These are phyloP conservation scores for Apteryx owenii DNA, from an alignment of 2,113 vertebrate species.

Conservation along the genomic window DNA sequence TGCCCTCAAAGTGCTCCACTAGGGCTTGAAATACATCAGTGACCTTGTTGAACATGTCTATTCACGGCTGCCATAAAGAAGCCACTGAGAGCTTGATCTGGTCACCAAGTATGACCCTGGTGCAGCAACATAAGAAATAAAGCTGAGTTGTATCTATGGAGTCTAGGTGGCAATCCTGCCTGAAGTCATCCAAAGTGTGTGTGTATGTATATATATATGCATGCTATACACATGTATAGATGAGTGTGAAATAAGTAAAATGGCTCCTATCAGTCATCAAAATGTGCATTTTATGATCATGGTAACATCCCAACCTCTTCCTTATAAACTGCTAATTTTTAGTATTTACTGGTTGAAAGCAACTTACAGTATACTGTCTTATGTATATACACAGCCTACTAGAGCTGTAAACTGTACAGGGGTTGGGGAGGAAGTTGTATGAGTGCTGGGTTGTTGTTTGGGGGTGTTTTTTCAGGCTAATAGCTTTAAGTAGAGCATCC, in stretches of 20 bases:
- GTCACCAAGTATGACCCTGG: rapidly evolving
- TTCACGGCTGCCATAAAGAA: rapidly evolving
- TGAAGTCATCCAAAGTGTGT: neutral
- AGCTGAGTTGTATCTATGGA: rapidly evolving
- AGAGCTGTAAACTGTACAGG: rapidly evolving
- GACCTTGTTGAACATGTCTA: rapidly evolving
- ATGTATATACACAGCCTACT: neutral
- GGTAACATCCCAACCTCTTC: neutral
- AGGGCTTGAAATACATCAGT: rapidly evolving
- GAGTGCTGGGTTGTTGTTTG: rapidly evolving
- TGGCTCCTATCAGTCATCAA: neutral
- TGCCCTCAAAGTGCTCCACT: rapidly evolving
- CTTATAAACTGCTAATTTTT: neutral
- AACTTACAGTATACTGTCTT: rapidly evolving
- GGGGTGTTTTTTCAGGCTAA: neutral
- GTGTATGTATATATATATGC: no score
- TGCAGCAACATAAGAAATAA: rapidly evolving
- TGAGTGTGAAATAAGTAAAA: rapidly evolving
- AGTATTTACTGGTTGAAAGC: neutral
- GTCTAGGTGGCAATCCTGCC: rapidly evolving
- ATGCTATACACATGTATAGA: rapidly evolving
- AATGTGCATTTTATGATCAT: rapidly evolving
- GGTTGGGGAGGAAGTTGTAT: neutral
- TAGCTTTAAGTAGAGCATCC: neutral
- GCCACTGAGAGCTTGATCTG: rapidly evolving